Base-by-base conservation (phyloP, 1,140 invertebrate species). In the Bombus confusus region DNA sequence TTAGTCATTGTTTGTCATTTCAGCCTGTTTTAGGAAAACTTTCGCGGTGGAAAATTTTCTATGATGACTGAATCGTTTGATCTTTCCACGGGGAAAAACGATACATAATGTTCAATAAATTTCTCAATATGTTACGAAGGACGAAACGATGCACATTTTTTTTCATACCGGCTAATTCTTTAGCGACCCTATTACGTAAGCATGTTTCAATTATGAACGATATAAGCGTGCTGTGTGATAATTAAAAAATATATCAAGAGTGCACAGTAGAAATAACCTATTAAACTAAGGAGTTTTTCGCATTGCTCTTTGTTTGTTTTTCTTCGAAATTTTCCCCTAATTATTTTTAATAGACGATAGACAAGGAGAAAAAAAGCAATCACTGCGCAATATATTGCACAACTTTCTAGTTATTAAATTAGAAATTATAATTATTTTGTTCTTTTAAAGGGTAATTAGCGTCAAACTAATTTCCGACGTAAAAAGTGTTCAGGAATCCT, bases 1-100 rank as follows among this genome's bases (percentile, higher is more conserved):
- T 84, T 84, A 84, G 76, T 84, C 76, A 84, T 31, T 80, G 41
- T 72, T 84, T 72, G 52, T 8, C 9, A 12, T 18, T 52, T 31
- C 28, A 25, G 2, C 2, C 8, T 3, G 31, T 9, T 31, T n/a
- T 1, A 8, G 13, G 13, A 15, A 34, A 79, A 71, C 79, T 43
- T 43, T 59, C 2, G 1, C 0, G 1, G 1, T 83, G 18, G 76
- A 47, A 82, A 79, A 69, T 47, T 80, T 84, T 66, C 68, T 22
- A 52, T 6, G 5, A 4, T n/a, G 8, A 15, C 3, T 22, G 3
- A 10, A 9, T 52, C 5, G 66, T 47, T 71, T 10, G 22, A 37
- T n/a, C 59, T 57, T 34, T 62, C 12, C 10, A 5, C 6, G 13
- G 15, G 15, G 12, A 52, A 52, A 62, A n/a, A 39, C 31, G 43